A percentile compares a stretch with the other conserved stretches of the same genome.
phyloP scores from a whole-genome alignment of 2,888 invertebrate genomes.

The Macaria notata region DNA sequence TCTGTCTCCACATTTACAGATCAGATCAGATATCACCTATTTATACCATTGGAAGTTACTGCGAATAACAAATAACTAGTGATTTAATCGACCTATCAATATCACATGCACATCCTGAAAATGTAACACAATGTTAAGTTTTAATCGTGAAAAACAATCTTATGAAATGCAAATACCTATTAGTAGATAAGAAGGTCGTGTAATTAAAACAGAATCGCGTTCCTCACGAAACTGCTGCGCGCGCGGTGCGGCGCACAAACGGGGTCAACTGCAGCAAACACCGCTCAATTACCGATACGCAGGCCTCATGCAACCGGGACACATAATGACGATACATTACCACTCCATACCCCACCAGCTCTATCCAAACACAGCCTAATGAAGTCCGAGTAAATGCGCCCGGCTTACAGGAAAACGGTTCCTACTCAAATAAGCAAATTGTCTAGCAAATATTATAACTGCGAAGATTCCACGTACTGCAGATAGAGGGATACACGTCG shows the following conservation, averaged over 20 bases:
- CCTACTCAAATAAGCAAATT: conserved; percentile 76
- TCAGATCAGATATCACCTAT: too few relatives aligned
- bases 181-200: conserved; percentile 46
- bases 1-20: too few relatives aligned
- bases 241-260: conserved; percentile 48
- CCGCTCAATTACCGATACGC: conserved; percentile 45
- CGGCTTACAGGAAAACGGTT: conserved; percentile 63
- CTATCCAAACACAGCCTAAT: conserved; percentile 49
- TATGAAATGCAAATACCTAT: conserved; percentile 12
- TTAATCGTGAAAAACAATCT: too few relatives aligned
- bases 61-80: too few relatives aligned
- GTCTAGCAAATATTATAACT: conserved; percentile 69
- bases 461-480: conserved; percentile 58
- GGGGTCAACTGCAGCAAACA: conserved; percentile 56
- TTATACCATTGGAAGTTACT: too few relatives aligned
- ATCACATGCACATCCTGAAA: too few relatives aligned
- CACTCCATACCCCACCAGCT: conserved; percentile 42
- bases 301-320: conserved; percentile 39
- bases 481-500: conserved; percentile 35
- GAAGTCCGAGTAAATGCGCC: conserved; percentile 53
- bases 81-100: too few relatives aligned
- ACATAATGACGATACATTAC: conserved; percentile 39
- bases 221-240: conserved; percentile 58
- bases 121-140: too few relatives aligned
- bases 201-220: conserved; percentile 69